phyloP scores from a whole-genome alignment of 2,113 vertebrate species.

The Shinisaurus crocodilurus region DNA sequence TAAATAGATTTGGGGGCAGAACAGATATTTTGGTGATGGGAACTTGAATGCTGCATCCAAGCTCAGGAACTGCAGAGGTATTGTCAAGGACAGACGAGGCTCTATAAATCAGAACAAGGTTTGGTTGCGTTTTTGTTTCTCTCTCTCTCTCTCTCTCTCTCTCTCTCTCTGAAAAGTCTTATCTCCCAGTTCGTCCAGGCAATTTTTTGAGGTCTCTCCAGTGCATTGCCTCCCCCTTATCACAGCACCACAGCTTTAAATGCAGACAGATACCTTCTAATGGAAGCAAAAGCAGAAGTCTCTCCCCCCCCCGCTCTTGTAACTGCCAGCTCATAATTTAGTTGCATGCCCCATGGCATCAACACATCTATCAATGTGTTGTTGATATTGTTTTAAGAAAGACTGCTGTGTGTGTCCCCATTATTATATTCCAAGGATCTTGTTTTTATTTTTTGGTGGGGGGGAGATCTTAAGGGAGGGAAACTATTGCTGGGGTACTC shows the following conservation, averaged over 20 bases:
- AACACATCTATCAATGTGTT: conserved; percentile 53
- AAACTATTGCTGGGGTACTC: background rate
- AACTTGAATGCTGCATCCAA: conserved; percentile 50
- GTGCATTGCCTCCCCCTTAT: conserved; percentile 72
- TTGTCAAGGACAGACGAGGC: conserved; percentile 70
- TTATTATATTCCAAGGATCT: accelerated
- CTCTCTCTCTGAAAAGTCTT: conserved; percentile 74
- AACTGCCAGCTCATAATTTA: conserved; percentile 72
- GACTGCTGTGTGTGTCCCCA: conserved; percentile 14
- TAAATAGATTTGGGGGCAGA: conserved; percentile 70
- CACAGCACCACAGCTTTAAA: conserved; percentile 75
- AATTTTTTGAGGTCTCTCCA: conserved; percentile 72
- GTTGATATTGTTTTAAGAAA: background rate
- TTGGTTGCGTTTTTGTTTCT: conserved; percentile 57
- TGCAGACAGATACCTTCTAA: conserved; percentile 73
- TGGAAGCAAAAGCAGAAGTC: conserved; percentile 70
- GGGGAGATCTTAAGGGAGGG: accelerated
- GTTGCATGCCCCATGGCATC: conserved; percentile 60
- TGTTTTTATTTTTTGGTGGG: background rate
- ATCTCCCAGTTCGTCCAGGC: conserved; percentile 71
- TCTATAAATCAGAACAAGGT: conserved; percentile 75
- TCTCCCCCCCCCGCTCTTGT: conserved; percentile 53
- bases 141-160: conserved; percentile 69
- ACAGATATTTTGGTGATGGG: conserved; percentile 65
- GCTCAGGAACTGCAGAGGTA: conserved; percentile 67